phyloP scores from a whole-genome alignment of 2,113 vertebrate species.

The Pyxicephalus adspersus region DNA sequence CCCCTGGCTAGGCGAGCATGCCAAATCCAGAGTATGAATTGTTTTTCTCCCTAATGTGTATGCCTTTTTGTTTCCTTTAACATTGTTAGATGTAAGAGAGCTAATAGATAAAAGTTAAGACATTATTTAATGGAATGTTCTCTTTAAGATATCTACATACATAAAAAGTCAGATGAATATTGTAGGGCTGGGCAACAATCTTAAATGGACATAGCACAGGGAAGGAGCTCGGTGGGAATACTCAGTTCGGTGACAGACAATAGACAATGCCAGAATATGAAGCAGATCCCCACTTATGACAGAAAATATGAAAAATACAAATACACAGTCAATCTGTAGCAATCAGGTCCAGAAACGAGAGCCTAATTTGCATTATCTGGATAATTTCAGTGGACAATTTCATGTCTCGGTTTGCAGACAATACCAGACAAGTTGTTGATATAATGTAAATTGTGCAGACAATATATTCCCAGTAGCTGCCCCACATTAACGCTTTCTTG shows the following conservation, averaged over 20 bases:
- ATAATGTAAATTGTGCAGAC: neutral
- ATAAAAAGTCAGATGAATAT: too few relatives aligned
- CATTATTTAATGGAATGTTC: too few relatives aligned
- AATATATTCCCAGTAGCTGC: neutral
- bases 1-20: too few relatives aligned
- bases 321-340: slow-evolving; percentile 35
- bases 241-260: neutral
- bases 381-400: slow-evolving; percentile 15
- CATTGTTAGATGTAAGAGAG: too few relatives aligned
- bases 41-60: too few relatives aligned
- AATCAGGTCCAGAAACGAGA: slow-evolving; percentile 10
- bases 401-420: neutral
- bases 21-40: too few relatives aligned
- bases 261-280: slow-evolving; percentile 12
- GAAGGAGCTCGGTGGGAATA: slow-evolving; percentile 13
- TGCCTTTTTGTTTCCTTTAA: too few relatives aligned
- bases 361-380: slow-evolving; percentile 19
- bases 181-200: too few relatives aligned
- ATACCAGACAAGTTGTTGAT: slow-evolving; percentile 1
- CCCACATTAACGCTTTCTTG: too few relatives aligned
- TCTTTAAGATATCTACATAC: too few relatives aligned
- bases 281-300: slow-evolving; percentile 19
- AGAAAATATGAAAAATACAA: slow-evolving; percentile 25
- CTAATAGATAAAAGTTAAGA: too few relatives aligned
- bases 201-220: too few relatives aligned